Conservation (phyloP, 2,797 vertebrate species). For the Acrossocheilus fasciatus region DNA sequence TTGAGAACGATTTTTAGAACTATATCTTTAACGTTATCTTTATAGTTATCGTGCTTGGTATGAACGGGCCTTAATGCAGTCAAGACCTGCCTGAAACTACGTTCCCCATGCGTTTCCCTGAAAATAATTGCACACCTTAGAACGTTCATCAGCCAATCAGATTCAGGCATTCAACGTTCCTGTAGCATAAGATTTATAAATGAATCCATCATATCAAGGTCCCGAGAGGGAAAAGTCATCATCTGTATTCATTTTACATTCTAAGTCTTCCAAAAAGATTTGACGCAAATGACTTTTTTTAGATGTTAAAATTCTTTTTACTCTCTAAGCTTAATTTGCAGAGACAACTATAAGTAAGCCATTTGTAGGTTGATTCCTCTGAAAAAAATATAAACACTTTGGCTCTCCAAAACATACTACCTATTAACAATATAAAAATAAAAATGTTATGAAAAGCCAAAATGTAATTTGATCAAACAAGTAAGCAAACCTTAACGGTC, state of each 20-base stretch:
- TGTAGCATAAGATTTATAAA: background rate
- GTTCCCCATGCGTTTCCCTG: background rate
- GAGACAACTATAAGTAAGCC: conserved; percentile 7
- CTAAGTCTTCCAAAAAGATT: conserved; percentile 4
- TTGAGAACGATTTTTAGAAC: too few species aligned
- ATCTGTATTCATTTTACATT: background rate
- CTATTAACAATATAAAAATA: background rate
- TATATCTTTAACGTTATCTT: too few species aligned
- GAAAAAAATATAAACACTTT: background rate
- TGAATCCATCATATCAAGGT: background rate
- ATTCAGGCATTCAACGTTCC: background rate
- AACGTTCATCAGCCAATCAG: background rate
- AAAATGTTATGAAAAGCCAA: background rate
- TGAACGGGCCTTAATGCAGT: too few species aligned
- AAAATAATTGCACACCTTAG: background rate
- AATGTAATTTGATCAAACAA: background rate
- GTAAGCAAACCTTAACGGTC: background rate
- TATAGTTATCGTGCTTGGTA: too few species aligned
- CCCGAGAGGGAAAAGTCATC: background rate
- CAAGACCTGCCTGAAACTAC: background rate
- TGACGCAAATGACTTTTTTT: background rate
- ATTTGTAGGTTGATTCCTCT: background rate
- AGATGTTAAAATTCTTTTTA: background rate
- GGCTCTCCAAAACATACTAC: background rate
- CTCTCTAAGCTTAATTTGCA: background rate